phyloP scores from a whole-genome alignment of 2,113 vertebrate species.

The Thinocorus orbignyianus region DNA sequence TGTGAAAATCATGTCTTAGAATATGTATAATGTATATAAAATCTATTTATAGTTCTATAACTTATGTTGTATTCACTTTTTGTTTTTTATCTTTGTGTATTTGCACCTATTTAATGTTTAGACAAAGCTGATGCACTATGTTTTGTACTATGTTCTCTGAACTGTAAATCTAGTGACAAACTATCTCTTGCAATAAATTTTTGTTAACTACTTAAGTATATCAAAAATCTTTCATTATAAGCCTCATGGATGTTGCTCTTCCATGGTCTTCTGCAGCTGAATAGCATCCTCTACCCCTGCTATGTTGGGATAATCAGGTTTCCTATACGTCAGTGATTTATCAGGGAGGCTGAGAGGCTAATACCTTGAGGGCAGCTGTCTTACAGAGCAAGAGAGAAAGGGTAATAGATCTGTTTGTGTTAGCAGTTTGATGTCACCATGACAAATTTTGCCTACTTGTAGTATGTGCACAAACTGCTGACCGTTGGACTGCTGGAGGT shows the following conservation, averaged over 20 bases:
- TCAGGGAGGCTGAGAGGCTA: conserved; percentile 23
- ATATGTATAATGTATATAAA: conserved; percentile 81
- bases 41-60: conserved; percentile 82
- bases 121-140: conserved; percentile 79
- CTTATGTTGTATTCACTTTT: conserved; percentile 75
- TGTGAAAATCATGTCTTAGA: conserved; percentile 73
- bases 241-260: conserved; percentile 44
- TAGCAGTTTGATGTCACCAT: not conserved
- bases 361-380: not conserved
- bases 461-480: not conserved
- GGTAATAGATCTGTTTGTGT: conserved; percentile 20
- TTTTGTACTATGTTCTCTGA: conserved; percentile 81
- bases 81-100: conserved; percentile 78
- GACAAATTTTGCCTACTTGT: conserved; percentile 4
- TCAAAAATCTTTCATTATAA: conserved; percentile 61
- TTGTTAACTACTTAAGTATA: conserved; percentile 79
- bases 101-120: conserved; percentile 82
- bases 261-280: conserved; percentile 46
- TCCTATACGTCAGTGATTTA: conserved; percentile 10
- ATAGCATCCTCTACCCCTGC: not conserved
- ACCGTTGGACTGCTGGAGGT: not conserved
- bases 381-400: not conserved
- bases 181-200: conserved; percentile 83
- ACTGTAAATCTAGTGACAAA: conserved; percentile 79
- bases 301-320: not conserved